Base-by-base conservation (phyloP, 2,888 invertebrate genomes). In the Loripinus fragilis region DNA sequence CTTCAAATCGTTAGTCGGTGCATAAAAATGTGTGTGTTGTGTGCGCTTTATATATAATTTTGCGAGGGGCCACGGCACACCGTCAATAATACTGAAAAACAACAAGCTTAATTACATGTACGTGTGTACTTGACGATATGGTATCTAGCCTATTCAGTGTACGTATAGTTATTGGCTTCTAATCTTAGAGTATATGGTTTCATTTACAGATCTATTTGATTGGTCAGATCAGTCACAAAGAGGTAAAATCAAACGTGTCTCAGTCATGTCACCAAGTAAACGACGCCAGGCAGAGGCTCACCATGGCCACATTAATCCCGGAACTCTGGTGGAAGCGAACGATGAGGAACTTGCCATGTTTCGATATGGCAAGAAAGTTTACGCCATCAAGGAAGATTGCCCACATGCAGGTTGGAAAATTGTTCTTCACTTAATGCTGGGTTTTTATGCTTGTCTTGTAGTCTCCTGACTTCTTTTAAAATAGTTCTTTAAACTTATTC, bases 381-480 rank as follows among this genome's bases (percentile, higher is more conserved):
- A 85, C 86, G 92, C 91, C 12, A 83, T 91, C 8, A 84, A 88
- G 67, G 91, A 91, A 71, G 88, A 87, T 74, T 92, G 92, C 79
- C 92, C 92, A 7, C 92, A 92, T 89, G 88, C 90, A 85, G 92
- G 92, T 92, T 65, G 0, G 23, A n/a, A n/a, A n/a, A n/a, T n/a
- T n/a, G n/a, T n/a, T n/a, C n/a, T n/a, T n/a, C n/a, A n/a, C n/a
- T n/a, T 48, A n/a, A n/a, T n/a, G n/a, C n/a, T n/a, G 7, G 25
- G n/a, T n/a, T n/a, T n/a, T 71, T 33, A 60, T 28, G n/a, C 7
- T 23, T 8, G 8, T n/a, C 17, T 38, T 23, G 41, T 38, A 15
- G 12, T 45, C 17, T 45, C 45, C 12, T 45, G 12, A 45, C 17
- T 45, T 45, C 17, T 45, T n/a, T n/a, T n/a, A n/a, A n/a, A n/a